phyloP scores from a whole-genome alignment of 2,113 vertebrate genomes.

The Pteronura brasiliensis region DNA sequence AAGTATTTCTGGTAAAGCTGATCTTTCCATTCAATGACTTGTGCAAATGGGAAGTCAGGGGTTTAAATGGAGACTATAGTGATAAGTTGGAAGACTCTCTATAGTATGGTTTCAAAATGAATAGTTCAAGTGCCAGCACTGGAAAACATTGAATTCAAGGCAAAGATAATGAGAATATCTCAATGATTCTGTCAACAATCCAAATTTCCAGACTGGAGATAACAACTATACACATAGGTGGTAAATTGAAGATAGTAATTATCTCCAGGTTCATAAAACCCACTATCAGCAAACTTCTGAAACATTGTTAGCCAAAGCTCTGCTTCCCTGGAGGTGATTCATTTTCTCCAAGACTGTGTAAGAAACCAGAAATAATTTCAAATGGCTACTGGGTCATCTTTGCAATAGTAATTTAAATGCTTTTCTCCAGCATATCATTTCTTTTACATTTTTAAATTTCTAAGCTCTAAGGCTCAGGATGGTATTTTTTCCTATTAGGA shows the following conservation, averaged over 20 bases:
- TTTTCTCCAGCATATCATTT: background rate
- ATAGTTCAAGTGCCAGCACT: background rate
- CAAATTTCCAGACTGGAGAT: background rate
- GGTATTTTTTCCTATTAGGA: constrained; percentile 66
- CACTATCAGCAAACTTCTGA: background rate
- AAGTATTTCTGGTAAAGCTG: background rate
- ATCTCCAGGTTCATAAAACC: background rate
- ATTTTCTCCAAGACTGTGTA: background rate
- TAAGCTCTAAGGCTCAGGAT: background rate
- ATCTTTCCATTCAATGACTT: background rate
- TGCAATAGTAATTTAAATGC: background rate
- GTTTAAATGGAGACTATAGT: background rate
- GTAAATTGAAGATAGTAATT: background rate
- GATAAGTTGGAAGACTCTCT: background rate
- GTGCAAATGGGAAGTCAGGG: background rate
- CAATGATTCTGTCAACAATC: background rate
- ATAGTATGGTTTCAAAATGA: background rate
- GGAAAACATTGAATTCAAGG: background rate
- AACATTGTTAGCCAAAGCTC: background rate
- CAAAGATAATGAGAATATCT: background rate
- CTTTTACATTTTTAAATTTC: background rate
- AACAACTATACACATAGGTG: background rate
- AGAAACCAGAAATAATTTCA: background rate
- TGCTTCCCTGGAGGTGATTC: background rate
- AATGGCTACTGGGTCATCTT: background rate